Percentiles rank a stretch among this genome's conserved stretches.
phyloP scores from a whole-genome alignment of 2,888 invertebrate species.

The Troides aeacus region DNA sequence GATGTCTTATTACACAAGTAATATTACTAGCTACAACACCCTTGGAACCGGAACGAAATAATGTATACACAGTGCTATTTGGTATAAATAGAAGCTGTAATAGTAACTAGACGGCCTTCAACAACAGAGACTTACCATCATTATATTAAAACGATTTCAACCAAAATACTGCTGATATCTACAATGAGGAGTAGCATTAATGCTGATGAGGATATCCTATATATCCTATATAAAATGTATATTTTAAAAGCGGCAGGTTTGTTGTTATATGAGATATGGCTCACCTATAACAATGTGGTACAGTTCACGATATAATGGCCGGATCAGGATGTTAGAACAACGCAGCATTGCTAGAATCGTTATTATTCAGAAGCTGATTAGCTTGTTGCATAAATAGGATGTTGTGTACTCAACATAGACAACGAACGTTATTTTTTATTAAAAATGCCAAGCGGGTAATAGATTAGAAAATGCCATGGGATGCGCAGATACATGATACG shows the following conservation, averaged over 20 bases:
- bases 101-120: too few species aligned
- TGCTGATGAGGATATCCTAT: too few species aligned
- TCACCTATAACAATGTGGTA: not conserved
- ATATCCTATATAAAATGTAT: too few species aligned
- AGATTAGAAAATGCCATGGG: constrained; percentile 30
- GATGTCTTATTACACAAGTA: too few species aligned
- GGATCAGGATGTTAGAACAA: not conserved
- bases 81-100: too few species aligned
- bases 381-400: not conserved
- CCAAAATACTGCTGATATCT: too few species aligned
- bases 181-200: too few species aligned
- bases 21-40: too few species aligned
- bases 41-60: too few species aligned
- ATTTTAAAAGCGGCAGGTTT: not conserved
- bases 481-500: constrained; percentile 26
- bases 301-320: not conserved
- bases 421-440: constrained; percentile 41
- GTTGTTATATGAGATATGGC: not conserved
- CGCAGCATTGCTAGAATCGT: not conserved
- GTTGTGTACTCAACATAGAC: not conserved
- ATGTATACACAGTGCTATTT: too few species aligned
- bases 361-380: not conserved
- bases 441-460: constrained; percentile 45
- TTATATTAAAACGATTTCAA: too few species aligned
- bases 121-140: too few species aligned